phyloP scores from a whole-genome alignment of 2,797 vertebrate genomes.

The Parotocinclus haroldoi region DNA sequence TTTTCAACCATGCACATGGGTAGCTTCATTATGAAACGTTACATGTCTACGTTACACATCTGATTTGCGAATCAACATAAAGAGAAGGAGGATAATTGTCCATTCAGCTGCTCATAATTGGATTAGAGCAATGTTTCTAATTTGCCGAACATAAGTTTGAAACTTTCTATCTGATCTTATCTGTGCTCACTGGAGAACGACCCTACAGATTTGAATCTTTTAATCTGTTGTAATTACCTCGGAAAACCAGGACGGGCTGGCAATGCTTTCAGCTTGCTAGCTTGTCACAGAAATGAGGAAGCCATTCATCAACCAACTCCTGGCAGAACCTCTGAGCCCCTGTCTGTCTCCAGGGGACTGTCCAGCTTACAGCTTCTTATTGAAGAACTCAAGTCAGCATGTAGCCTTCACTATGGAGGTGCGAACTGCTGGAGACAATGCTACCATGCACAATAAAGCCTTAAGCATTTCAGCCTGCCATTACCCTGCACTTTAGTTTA shows the following conservation, averaged over 20 bases:
- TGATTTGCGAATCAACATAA: constrained; percentile 46
- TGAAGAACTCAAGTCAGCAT: constrained; percentile 24
- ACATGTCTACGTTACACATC: constrained; percentile 30
- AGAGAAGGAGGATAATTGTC: constrained; percentile 49
- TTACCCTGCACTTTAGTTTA: constrained; percentile 15
- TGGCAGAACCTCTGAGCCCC: constrained; percentile 37
- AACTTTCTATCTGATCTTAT: constrained; percentile 52
- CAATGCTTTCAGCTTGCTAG: constrained; percentile 68
- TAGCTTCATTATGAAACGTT: background rate
- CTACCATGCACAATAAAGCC: constrained; percentile 14
- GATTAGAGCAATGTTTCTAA: constrained; percentile 55
- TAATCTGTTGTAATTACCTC: constrained; percentile 72
- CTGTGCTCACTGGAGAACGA: constrained; percentile 50
- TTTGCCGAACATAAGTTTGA: constrained; percentile 45
- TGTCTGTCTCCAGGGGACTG: constrained; percentile 29
- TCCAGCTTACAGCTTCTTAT: constrained; percentile 22
- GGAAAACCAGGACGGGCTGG: constrained; percentile 57
- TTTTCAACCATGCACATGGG: too few relatives aligned
- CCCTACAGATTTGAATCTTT: constrained; percentile 67
- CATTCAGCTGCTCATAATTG: constrained; percentile 58
- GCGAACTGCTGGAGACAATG: constrained; percentile 33
- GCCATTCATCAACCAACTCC: constrained; percentile 62
- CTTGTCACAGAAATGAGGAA: constrained; percentile 73
- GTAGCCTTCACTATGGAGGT: constrained; percentile 15
- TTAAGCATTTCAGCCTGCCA: constrained; percentile 28